Base-by-base conservation (phyloP, 92 coral and sea anemone species). In the Phenganax stokvisi region DNA sequence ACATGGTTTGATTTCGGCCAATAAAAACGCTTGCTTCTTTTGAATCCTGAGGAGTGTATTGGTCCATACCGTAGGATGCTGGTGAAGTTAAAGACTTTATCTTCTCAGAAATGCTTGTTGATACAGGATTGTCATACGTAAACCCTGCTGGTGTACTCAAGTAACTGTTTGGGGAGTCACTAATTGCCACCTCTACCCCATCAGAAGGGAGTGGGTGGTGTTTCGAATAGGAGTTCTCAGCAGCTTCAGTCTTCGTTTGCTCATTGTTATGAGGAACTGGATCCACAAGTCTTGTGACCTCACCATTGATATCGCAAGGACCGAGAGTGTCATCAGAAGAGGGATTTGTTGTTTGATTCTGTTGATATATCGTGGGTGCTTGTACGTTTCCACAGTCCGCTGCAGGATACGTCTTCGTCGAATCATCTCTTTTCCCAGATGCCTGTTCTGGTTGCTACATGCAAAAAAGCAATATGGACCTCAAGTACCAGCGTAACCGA, bases 1-100 rank as follows among this genome's bases (percentile, higher is more conserved):
- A 59, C 60, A 51, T 76, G 28, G 81, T 29, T 59, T 76, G 81
- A 44, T 76, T 76, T 76, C 81, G 51, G 16, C 81, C 57, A 76
- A 57, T 11, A 60, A 76, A 76, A 30, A 76, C 69, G 67, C 81
- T 76, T 27, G 55, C 12, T 57, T 44, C 54, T 9, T 57, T 20
- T 76, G 20, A 59, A 60, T 66, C 51, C 1, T 82, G 28, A 31
- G 51, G 56, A 30, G 4, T 56, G n/a, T 81, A 59, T 56, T 56
- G 54, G 30, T 56, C 28, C 9, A n/a, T 12, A 56, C 70, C 72
- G 52, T 52, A 51, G 5, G 70, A 12, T 51, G 47, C 1, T 47
- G 80, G 72, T 60, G 62, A 60, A 57, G 54, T 75, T 56, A 17
- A 10, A 69, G 74, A 0, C 52, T 0, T n/a, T 0, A 55, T 65